phyloP scores from a whole-genome alignment of 2,888 invertebrate species.

The Leptopilina syphax region DNA sequence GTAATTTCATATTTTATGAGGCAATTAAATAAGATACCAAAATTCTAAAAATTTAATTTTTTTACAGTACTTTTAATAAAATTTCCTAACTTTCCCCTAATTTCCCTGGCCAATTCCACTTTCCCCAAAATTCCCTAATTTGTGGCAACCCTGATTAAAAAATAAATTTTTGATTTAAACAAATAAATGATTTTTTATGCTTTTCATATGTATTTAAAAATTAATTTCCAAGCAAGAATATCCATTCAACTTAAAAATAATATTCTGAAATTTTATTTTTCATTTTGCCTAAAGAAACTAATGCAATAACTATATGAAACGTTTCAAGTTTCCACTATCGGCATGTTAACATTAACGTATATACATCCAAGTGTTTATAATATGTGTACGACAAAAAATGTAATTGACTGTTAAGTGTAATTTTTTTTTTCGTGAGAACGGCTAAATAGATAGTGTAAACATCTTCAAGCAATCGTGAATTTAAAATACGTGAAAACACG shows the following conservation, averaged over 20 bases:
- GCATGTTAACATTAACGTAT: background rate
- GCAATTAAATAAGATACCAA: too few species aligned
- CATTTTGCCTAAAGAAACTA: conserved; percentile 1
- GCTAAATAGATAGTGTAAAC: conserved; percentile 18
- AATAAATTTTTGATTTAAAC: too few species aligned
- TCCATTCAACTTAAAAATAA: background rate
- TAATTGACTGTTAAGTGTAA: background rate
- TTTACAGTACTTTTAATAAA: too few species aligned
- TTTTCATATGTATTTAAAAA: too few species aligned
- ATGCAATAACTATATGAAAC: conserved; percentile 2
- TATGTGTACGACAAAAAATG: conserved; percentile 3
- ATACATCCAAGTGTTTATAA: background rate
- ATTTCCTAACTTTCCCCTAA: too few species aligned
- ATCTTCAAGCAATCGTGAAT: conserved; percentile 21
- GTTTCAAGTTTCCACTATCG: background rate
- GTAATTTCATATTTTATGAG: too few species aligned
- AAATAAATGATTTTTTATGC: too few species aligned
- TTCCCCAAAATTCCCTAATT: too few species aligned
- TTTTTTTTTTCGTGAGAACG: conserved; percentile 2
- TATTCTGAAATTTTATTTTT: conserved; percentile 23
- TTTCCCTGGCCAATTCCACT: too few species aligned
- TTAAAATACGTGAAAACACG: conserved; percentile 22
- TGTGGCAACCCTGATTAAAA: too few species aligned
- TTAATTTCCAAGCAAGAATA: background rate
- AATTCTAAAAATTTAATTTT: too few species aligned